Base-by-base conservation (phyloP, 92 coral and sea anemone species). In the Montipora capitata region DNA sequence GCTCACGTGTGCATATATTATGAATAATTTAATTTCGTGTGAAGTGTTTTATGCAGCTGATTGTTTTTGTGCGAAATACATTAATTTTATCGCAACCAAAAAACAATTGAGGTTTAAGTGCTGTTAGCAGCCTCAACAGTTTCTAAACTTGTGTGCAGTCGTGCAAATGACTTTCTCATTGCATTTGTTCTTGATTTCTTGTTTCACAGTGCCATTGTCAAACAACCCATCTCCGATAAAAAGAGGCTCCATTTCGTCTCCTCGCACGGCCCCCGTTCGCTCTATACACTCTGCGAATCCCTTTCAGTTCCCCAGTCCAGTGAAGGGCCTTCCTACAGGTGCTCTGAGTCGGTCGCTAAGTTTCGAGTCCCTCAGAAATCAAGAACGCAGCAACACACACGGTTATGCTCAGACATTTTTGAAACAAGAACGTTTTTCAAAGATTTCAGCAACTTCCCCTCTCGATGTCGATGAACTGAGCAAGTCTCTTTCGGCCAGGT, bases 251-350 rank as follows among this genome's bases (percentile, higher is more conserved):
- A 59, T 27, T 20, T 38, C 87, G 7, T 83, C 87, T 13, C 80
- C 80, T 58, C 87, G 71, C 48, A 83, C 87, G 2, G n/a, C 80
- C 3, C 87, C 87, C 8, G 16, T 72, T 41, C 87, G 87, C 20
- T 62, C 87, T 10, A 73, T 58, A 72, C 87, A 83, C 61, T 83
- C 87, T 7, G 38, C 65, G 7, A 83, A 73, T 42, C 87, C 87
- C 3, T 83, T 83, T 13, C 80, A 83, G 38, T 83, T 83, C 16
- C 12, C 44, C 18, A 56, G 78, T 12, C 80, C 79, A 15, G 27
- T 27, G 49, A 72, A 43, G 71, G 16, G 59, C n/a, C 54, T n/a
- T 44, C 20, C 80, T 3, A 58, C 59, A 72, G 16, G 2, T 41
- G 27, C 71, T 5, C 8, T 83, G 48, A 72, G 80, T 59, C 79